phyloP scores from a whole-genome alignment of 1,140 invertebrate species.

The Capitella teleta region DNA sequence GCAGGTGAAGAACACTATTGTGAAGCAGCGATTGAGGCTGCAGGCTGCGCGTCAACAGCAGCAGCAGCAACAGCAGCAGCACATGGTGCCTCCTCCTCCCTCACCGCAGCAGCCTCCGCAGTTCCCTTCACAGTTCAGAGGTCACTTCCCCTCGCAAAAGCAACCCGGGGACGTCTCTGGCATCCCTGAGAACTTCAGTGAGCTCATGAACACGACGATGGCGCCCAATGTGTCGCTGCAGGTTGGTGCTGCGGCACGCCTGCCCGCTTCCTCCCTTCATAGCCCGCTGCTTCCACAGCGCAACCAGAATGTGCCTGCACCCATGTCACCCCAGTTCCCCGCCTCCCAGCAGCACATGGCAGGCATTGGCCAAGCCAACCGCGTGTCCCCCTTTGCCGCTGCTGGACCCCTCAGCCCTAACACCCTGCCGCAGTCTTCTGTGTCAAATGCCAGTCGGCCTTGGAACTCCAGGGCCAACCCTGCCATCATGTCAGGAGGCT shows the following conservation, averaged over 20 bases:
- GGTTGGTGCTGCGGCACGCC: slow-evolving; percentile 31
- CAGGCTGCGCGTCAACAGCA: background rate
- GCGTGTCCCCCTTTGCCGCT: slow-evolving; percentile 7
- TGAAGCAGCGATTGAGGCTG: slow-evolving; percentile 15
- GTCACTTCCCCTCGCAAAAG: background rate
- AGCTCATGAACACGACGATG: slow-evolving; percentile 64
- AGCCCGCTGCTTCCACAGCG: slow-evolving; percentile 19
- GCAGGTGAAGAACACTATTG: slow-evolving; percentile 1
- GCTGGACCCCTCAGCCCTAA: too few relatives aligned
- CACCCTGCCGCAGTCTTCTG: too few relatives aligned
- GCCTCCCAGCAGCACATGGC: background rate
- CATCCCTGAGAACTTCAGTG: slow-evolving; percentile 56
- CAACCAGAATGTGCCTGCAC: slow-evolving; percentile 28
- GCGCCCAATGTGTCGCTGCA: slow-evolving; percentile 66
- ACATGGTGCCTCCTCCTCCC: background rate
- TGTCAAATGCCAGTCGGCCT: slow-evolving; percentile 3
- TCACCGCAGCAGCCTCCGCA: background rate
- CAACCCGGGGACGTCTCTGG: background rate
- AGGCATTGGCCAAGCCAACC: background rate
- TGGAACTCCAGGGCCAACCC: background rate
- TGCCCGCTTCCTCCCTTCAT: background rate
- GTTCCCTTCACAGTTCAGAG: background rate
- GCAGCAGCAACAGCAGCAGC: background rate
- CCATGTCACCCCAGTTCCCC: slow-evolving; percentile 30
- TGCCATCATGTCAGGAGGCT: background rate